These are phyloP conservation scores for Asteroscopus sphinx DNA, from an alignment of 2,888 invertebrate species.

Conservation along the genomic window DNA sequence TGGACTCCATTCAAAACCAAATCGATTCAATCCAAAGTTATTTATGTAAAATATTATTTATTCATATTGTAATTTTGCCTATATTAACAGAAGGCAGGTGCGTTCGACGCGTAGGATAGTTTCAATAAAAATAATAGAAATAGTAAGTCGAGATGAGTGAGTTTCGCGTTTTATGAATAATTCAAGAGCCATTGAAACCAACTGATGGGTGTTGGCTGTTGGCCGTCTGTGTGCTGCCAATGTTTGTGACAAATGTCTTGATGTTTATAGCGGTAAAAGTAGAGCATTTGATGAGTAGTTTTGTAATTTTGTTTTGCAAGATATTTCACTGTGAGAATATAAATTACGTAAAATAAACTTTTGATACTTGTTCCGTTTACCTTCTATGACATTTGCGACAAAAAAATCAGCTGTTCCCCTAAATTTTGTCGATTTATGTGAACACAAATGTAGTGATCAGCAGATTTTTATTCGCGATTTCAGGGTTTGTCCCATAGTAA, in stretches of 20 bases:
- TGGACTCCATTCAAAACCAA: slow-evolving; percentile 43
- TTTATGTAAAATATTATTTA: slow-evolving; percentile 43
- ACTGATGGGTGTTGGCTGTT: slow-evolving; percentile 29
- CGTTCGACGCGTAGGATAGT: slow-evolving; percentile 35
- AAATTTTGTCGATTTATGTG: too few relatives aligned
- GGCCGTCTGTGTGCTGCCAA: slow-evolving; percentile 39
- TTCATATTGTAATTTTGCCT: slow-evolving; percentile 50
- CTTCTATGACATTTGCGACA: too few relatives aligned
- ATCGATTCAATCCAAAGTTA: slow-evolving; percentile 19
- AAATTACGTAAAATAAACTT: slow-evolving; percentile 3
- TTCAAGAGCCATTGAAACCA: slow-evolving; percentile 66
- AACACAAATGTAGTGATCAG: too few relatives aligned
- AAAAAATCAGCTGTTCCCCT: too few relatives aligned
- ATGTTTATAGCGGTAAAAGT: slow-evolving; percentile 27
- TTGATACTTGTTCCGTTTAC: too few relatives aligned
- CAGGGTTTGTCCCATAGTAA: too few relatives aligned
- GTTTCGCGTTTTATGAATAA: slow-evolving; percentile 66
- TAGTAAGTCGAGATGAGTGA: slow-evolving; percentile 47
- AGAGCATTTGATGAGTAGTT: slow-evolving; percentile 45
- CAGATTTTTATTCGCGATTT: too few relatives aligned
- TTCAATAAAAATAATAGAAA: slow-evolving; percentile 54
- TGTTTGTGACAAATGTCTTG: slow-evolving; percentile 22
- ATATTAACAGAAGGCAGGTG: slow-evolving; percentile 48
- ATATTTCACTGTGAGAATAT: slow-evolving; percentile 22
- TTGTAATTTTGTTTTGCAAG: slow-evolving; percentile 20